Conservation (phyloP, 2,113 vertebrate species). For the Burhinus oedicnemus region DNA sequence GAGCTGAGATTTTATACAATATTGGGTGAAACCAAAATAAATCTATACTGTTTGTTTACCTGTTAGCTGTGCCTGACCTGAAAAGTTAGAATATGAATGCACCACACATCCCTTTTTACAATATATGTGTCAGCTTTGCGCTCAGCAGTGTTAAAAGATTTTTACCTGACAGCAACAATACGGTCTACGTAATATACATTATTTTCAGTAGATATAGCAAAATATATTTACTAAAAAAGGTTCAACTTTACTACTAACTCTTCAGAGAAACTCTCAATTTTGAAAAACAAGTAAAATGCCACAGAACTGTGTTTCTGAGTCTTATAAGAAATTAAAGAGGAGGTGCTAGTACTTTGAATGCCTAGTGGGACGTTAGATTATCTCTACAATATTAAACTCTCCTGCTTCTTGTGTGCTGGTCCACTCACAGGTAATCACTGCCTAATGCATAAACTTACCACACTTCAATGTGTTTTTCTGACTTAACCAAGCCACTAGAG, state of each 20-base stretch:
- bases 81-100: not conserved
- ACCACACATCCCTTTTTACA: not conserved
- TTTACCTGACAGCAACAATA: not conserved
- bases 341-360: not conserved
- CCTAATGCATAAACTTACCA: not conserved
- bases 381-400: not conserved
- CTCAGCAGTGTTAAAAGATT: not conserved
- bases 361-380: not conserved
- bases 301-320: not conserved
- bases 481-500: not conserved
- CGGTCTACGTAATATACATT: not conserved
- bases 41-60: not conserved
- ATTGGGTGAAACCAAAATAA: not conserved
- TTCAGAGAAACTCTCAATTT: not conserved
- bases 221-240: not conserved
- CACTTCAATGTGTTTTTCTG: not conserved
- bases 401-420: not conserved
- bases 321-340: not conserved
- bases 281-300: not conserved
- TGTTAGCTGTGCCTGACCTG: not conserved
- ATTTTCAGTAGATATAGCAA: not conserved
- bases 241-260: not conserved
- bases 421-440: not conserved
- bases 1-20: not conserved
- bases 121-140: not conserved